Conservation (phyloP, 2,113 vertebrate genomes). For the Bubo blakistoni region DNA sequence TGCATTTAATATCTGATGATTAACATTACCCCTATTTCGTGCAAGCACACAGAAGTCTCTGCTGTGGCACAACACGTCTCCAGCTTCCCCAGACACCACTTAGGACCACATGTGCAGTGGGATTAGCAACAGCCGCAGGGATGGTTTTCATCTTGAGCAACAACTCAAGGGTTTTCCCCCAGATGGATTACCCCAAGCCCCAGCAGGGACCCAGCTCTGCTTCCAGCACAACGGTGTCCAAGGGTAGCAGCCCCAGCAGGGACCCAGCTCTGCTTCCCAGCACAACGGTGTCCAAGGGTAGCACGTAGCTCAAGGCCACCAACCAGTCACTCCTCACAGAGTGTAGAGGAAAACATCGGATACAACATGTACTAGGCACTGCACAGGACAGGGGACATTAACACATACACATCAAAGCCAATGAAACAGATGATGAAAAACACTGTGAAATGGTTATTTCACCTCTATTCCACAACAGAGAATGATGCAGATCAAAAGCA, state of each 20-base stretch:
- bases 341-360: rapidly evolving
- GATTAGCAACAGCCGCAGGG: neutral
- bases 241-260: rapidly evolving
- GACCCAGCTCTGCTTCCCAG: neutral
- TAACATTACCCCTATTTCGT: rapidly evolving
- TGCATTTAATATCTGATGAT: rapidly evolving
- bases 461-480: neutral
- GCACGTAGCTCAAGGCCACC: neutral
- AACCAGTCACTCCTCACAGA: rapidly evolving
- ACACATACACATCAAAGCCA: neutral
- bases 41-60: neutral
- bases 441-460: neutral
- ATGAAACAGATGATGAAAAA: neutral
- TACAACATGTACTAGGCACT: rapidly evolving
- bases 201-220: rapidly evolving
- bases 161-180: neutral
- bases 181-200: neutral
- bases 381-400: neutral
- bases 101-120: neutral
- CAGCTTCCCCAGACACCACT: neutral
- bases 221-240: neutral
- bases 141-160: neutral
- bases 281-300: rapidly evolving
- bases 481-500: neutral
- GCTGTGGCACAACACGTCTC: neutral